phyloP scores from a whole-genome alignment of 2,113 vertebrate species.

The Siniperca knerii region DNA sequence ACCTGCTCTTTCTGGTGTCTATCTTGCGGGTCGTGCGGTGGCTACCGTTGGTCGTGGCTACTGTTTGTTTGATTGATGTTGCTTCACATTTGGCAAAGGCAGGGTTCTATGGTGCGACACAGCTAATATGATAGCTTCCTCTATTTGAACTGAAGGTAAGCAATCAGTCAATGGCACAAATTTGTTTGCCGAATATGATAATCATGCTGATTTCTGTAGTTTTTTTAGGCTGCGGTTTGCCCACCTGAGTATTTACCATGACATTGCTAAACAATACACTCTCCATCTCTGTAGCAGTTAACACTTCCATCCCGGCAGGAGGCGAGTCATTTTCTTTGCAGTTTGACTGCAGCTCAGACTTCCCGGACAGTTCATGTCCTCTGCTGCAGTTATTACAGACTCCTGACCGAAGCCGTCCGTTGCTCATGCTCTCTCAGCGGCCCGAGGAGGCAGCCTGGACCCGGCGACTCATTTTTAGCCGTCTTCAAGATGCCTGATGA shows the following conservation, averaged over 20 bases:
- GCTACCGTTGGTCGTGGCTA: too few species aligned
- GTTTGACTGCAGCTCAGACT: slow-evolving; percentile 21
- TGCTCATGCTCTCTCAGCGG: slow-evolving; percentile 23
- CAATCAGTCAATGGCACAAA: background rate
- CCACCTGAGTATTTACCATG: background rate
- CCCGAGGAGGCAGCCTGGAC: slow-evolving; percentile 56
- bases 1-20: background rate
- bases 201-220: background rate
- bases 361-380: slow-evolving; percentile 28
- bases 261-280: background rate
- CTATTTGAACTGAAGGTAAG: background rate
- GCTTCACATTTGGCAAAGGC: background rate
- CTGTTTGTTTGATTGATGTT: too few species aligned
- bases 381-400: slow-evolving; percentile 30
- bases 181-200: background rate
- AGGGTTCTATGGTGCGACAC: background rate
- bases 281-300: background rate
- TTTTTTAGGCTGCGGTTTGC: background rate
- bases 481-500: slow-evolving; percentile 71
- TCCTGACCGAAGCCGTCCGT: slow-evolving; percentile 29
- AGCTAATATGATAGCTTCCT: background rate
- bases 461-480: slow-evolving; percentile 58
- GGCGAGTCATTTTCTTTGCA: slow-evolving; percentile 3
- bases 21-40: too few species aligned
- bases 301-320: background rate